Base-by-base conservation (phyloP, 2,888 invertebrate species). In the Eupithecia pulchellata region DNA sequence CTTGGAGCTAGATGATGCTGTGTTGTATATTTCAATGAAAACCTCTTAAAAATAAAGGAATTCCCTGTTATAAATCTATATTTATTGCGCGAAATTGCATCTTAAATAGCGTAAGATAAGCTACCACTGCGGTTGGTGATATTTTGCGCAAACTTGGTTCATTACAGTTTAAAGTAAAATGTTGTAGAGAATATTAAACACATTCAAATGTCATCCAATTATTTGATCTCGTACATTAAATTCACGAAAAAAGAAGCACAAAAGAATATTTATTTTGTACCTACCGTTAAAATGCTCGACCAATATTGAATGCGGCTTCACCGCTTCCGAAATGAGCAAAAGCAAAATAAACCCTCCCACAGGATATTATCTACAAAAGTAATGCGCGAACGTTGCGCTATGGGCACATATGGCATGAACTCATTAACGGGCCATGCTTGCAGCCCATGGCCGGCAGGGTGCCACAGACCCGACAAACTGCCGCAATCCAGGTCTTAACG, bases 401-500 rank as follows among this genome's bases (percentile, higher is more conserved):
- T 78, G 84, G 82, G 79, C 88, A 83, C 89, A 89, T 87, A 86
- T 88, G 89, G 87, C 78, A 81, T 81, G 81, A 79, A 83, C 84
- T 87, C 87, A 89, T 89, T 90, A 89, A 84, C 87, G 84, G 83
- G 79, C 81, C 79, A 79, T 82, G 81, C 79, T 81, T 65, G 47
- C 30, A 78, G 81, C 83, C 79, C 61, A 61, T 34, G 61, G 61
- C 25, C 61, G 34, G 20, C 34, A 30, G 60, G 30, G 61, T 61
- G 61, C 61, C 61, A 34, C 61, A 61, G 81, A 78, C 79, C 82
- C 78, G 84, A 81, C 86, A 85, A 85, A 86, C 84, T 84, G 84
- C 83, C 83, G 82, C 87, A 86, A 89, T 89, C 88, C 90, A 89
- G 89, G 90, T 90, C 88, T 89, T 88, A 89, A 84, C 88, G 83